Evolutionary conservation across 2,888 invertebrate species (phyloP), one percentile per base, ranked within the genome.

Genomic region (Aspidapion aeneum): DNA sequence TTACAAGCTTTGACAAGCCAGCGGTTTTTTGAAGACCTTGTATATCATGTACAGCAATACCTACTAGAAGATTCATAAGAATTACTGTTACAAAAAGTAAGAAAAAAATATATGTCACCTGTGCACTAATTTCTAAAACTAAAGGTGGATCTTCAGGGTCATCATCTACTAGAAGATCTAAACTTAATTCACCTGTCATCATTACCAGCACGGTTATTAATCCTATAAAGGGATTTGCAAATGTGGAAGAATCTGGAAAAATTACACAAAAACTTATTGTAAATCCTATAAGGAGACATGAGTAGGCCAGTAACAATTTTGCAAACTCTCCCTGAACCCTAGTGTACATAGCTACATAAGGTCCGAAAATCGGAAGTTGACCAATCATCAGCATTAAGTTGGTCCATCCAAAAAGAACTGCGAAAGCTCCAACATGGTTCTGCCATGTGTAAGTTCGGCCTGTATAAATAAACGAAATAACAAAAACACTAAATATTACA

Each of bases 361-460:
- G 90, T 18, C 94, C 94, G 74, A 94, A 92, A 58, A 93, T 87
- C 0, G 94, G 94, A 50, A 94, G 81, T 73, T 94, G 92, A 0
- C 94, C 94, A 63, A 94, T 90, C 91, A 93, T 93, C 77, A 93
- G 82, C 92, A 94, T 93, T n/a, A 93, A 82, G 78, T 94, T 93
- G 2, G 91, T 91, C 94, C 94, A 94, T 2, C 91, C 93, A 52
- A 92, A 87, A 2, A 94, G 83, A 0, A 93, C 92, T 0, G 93
- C 91, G 74, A 93, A 91, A 0, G 93, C 93, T 0, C 93, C 93
- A 19, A 94, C 87, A 75, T 93, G 93, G 74, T 91, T 93, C 75
- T 93, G 93, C 90, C 93, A 93, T 12, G 88, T 87, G 75, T 91
- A 91, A 0, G 88, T 88, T 69, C 85, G 78, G 61, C 90, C 90